These are phyloP conservation scores for Pomatostomus ruficeps DNA, from an alignment of 2,113 vertebrate genomes.

Conservation along the genomic window DNA sequence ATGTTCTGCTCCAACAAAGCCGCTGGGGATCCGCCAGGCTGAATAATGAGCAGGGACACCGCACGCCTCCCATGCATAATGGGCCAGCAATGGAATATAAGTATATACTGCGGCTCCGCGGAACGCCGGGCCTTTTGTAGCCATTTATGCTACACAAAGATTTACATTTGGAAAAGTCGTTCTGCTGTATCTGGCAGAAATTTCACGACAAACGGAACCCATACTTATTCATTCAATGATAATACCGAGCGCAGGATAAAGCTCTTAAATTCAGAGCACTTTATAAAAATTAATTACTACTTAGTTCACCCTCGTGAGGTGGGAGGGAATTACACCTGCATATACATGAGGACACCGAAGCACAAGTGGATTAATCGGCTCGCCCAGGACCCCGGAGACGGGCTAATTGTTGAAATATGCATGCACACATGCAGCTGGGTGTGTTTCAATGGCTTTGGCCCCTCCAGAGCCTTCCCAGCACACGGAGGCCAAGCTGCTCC, in stretches of 20 bases:
- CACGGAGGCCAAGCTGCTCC: background rate
- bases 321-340: background rate
- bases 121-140: background rate
- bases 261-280: constrained; percentile 33
- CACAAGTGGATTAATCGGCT: constrained; percentile 25
- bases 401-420: background rate
- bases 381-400: background rate
- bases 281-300: constrained; percentile 41
- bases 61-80: background rate
- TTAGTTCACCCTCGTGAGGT: constrained; percentile 24
- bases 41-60: constrained; percentile 19
- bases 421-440: background rate
- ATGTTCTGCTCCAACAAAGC: background rate
- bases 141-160: constrained; percentile 13
- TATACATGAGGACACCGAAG: constrained; percentile 23
- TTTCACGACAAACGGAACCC: constrained; percentile 23
- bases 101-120: background rate
- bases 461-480: background rate
- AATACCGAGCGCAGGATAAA: background rate
- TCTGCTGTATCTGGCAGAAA: constrained; percentile 16
- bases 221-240: constrained; percentile 11
- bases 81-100: background rate
- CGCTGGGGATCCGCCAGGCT: background rate
- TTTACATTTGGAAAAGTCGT: constrained; percentile 21
- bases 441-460: background rate